Evolutionary conservation across 2,797 vertebrate genomes (phyloP).

Genomic region (Lutjanus argentimaculatus): DNA sequence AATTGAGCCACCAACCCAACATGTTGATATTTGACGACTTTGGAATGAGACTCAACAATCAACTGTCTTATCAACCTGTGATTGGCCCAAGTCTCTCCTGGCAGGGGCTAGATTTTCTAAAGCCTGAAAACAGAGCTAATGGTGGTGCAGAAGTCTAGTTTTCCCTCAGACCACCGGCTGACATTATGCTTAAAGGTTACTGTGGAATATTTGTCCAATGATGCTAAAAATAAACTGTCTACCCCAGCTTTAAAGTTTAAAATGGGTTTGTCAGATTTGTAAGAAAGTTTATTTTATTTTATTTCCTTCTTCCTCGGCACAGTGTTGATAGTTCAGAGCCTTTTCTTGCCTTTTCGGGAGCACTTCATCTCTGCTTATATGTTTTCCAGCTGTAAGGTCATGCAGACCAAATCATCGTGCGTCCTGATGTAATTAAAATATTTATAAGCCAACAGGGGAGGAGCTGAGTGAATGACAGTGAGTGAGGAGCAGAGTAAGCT

Average conservation of each 20-base stretch:
- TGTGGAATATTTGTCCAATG: too few species aligned
- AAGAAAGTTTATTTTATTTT: neutral
- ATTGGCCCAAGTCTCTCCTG: too few species aligned
- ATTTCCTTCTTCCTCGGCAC: neutral
- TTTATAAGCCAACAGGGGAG: conserved; percentile 68
- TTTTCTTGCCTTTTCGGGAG: conserved; percentile 31
- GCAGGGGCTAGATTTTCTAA: too few species aligned
- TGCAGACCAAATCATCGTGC: conserved; percentile 49
- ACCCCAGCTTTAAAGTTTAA: neutral
- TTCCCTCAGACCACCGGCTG: too few species aligned
- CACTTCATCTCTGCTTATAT: conserved; percentile 51
- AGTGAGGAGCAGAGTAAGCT: conserved; percentile 58
- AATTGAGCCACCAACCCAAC: too few species aligned
- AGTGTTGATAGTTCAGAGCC: conserved; percentile 14
- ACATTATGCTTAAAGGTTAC: too few species aligned
- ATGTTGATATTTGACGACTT: too few species aligned
- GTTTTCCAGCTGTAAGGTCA: conserved; percentile 70
- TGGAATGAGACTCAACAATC: too few species aligned
- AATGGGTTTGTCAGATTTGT: neutral
- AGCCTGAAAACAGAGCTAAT: too few species aligned
- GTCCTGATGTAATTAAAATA: conserved; percentile 71
- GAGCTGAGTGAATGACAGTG: conserved; percentile 65
- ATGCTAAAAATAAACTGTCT: too few species aligned
- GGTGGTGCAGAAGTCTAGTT: too few species aligned
- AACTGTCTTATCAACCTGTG: too few species aligned